These are phyloP conservation scores for Thaumetopoea pityocampa DNA, from an alignment of 1,140 invertebrate species.

Conservation along the genomic window DNA sequence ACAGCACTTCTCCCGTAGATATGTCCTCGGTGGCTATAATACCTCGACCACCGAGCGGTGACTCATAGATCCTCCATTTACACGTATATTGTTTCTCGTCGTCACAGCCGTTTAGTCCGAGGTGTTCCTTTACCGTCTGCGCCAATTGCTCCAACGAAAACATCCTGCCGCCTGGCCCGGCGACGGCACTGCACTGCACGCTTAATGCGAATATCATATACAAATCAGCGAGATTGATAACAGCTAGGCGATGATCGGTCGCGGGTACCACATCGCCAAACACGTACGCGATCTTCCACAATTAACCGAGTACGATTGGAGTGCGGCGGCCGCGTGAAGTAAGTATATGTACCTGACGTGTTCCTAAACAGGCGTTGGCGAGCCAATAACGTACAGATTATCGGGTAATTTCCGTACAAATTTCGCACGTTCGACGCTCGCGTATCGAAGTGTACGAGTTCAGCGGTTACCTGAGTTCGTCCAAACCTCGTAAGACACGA, in stretches of 20 bases:
- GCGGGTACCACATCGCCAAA: conserved; percentile 44
- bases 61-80: conserved; percentile 73
- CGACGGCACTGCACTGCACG: conserved; percentile 59
- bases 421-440: conserved; percentile 18
- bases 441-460: conserved; percentile 20
- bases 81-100: conserved; percentile 31
- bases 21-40: conserved; percentile 81
- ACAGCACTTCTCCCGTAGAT: conserved; percentile 79
- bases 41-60: conserved; percentile 79
- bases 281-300: conserved; percentile 42
- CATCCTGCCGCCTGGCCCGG: conserved; percentile 62
- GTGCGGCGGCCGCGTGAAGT: conserved; percentile 43
- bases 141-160: conserved; percentile 68
- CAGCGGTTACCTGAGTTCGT: conserved; percentile 34
- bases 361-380: conserved; percentile 46
- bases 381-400: conserved; percentile 38
- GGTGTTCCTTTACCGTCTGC: conserved; percentile 58
- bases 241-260: conserved; percentile 45
- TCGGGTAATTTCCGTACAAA: conserved; percentile 34
- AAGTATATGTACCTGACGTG: conserved; percentile 43
- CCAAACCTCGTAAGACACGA: conserved; percentile 37
- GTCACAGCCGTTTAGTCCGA: conserved; percentile 36
- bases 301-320: conserved; percentile 52
- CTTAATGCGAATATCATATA: conserved; percentile 55
- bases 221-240: conserved; percentile 64